These are phyloP conservation scores for Hirtodrosophila duncani DNA, from an alignment of 2,888 invertebrate species.

Conservation along the genomic window DNA sequence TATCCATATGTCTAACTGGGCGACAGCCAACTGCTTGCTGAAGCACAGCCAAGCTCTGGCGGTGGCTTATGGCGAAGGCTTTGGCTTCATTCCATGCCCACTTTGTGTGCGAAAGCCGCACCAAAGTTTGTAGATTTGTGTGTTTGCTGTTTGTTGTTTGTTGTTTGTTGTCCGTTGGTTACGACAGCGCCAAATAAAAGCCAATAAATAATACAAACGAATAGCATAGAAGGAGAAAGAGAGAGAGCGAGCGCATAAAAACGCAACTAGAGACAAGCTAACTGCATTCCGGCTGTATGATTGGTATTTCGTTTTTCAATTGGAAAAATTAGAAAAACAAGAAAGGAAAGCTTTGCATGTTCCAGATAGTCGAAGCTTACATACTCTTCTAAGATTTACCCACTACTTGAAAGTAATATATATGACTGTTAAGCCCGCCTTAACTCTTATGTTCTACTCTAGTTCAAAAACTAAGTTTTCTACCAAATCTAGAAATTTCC, in stretches of 20 bases:
- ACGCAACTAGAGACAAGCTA: constrained; percentile 29
- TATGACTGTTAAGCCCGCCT: no score
- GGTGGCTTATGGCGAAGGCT: constrained; percentile 7
- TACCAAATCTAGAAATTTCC: no score
- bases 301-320: constrained; percentile 45
- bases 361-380: no score
- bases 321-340: constrained; percentile 9
- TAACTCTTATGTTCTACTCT: no score
- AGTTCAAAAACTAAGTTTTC: no score
- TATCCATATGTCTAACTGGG: constrained; percentile 28
- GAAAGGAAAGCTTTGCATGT: no score
- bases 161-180: constrained; percentile 40
- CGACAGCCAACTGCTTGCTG: constrained; percentile 22
- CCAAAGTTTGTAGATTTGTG: constrained; percentile 20
- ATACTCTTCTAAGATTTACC: no score
- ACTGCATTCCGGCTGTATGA: constrained; percentile 56
- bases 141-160: constrained; percentile 25
- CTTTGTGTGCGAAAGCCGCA: constrained; percentile 33
- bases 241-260: neutral
- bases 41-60: constrained; percentile 41
- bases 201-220: constrained; percentile 54
- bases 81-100: constrained; percentile 8
- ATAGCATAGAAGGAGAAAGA: constrained; percentile 14
- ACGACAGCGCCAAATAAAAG: constrained; percentile 66
- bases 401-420: no score